phyloP scores from a whole-genome alignment of 2,113 vertebrate species.

The Triplophysa rosa region DNA sequence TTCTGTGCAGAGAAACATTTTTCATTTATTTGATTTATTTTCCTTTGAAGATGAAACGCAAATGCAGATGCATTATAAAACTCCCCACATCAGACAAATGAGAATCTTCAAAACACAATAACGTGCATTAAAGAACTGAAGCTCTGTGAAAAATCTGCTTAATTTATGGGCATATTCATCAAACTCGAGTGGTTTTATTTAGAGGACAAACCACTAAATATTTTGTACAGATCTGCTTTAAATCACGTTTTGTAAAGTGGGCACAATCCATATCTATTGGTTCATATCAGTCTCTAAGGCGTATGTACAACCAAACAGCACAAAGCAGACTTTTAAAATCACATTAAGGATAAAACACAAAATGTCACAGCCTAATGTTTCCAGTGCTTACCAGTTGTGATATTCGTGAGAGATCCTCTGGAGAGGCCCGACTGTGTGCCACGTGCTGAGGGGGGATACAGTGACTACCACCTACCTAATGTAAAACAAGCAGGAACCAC shows the following conservation, averaged over 20 bases:
- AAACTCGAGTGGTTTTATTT: slow-evolving; percentile 23
- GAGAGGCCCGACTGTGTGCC: slow-evolving; percentile 48
- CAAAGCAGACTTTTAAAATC: slow-evolving; percentile 21
- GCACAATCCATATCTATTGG: slow-evolving; percentile 14
- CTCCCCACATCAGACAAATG: slow-evolving; percentile 8
- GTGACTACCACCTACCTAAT: slow-evolving; percentile 54
- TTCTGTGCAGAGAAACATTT: slow-evolving; percentile 69
- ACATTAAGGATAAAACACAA: background rate
- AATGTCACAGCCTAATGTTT: background rate
- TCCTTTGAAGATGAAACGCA: slow-evolving; percentile 12
- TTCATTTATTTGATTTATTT: background rate
- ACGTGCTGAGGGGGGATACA: slow-evolving; percentile 57
- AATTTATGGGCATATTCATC: slow-evolving; percentile 41
- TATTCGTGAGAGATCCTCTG: slow-evolving; percentile 71
- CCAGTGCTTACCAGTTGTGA: slow-evolving; percentile 71
- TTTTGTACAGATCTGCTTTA: slow-evolving; percentile 26
- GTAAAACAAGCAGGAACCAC: slow-evolving; percentile 15
- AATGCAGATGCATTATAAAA: slow-evolving; percentile 31
- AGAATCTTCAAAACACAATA: slow-evolving; percentile 46
- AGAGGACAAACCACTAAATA: slow-evolving; percentile 27
- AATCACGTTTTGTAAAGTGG: slow-evolving; percentile 9
- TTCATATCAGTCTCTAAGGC: slow-evolving; percentile 6
- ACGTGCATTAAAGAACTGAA: slow-evolving; percentile 16
- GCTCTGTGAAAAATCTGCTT: slow-evolving; percentile 8
- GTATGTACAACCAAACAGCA: slow-evolving; percentile 25